phyloP scores from a whole-genome alignment of 2,797 vertebrate genomes.

The Anabas testudineus region DNA sequence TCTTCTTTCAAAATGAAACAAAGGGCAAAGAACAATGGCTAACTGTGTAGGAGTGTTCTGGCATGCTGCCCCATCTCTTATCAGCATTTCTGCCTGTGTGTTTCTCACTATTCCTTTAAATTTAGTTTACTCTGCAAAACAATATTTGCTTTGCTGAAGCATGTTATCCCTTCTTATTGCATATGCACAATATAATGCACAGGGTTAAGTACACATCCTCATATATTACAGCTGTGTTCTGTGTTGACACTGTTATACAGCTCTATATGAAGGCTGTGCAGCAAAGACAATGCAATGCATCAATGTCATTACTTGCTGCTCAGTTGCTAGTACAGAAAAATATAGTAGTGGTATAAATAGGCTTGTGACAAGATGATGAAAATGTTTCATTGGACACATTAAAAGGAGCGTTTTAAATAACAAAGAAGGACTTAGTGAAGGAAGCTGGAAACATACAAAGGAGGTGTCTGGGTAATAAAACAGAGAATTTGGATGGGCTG shows the following conservation, averaged over 20 bases:
- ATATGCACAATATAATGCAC: not conserved
- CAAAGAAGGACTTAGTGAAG: slow-evolving; percentile 50
- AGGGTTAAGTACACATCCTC: not conserved
- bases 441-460: slow-evolving; percentile 52
- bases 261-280: not conserved
- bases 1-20: slow-evolving; percentile 45
- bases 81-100: slow-evolving; percentile 42
- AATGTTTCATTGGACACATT: not conserved
- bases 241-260: not conserved
- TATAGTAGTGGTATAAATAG: not conserved
- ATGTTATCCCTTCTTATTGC: slow-evolving; percentile 19
- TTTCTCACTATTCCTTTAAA: slow-evolving; percentile 23
- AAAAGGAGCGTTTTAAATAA: not conserved
- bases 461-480: slow-evolving; percentile 52
- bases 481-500: slow-evolving; percentile 45
- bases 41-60: slow-evolving; percentile 54
- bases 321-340: not conserved
- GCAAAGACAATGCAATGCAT: not conserved
- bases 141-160: slow-evolving; percentile 21
- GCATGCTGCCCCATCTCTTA: slow-evolving; percentile 56
- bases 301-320: not conserved
- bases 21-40: slow-evolving; percentile 63
- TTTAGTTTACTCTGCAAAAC: slow-evolving; percentile 29
- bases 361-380: not conserved
- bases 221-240: not conserved